Conservation (phyloP, 2,113 vertebrate species). For the Rattus norvegicus region GRCr8 NC_086027.1:90977501-90978000, state of each 20-base stretch:
- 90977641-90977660: neutral
- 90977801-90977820: neutral
- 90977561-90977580: neutral
- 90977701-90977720: neutral
- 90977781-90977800: too few relatives aligned
- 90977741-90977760: neutral
- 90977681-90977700: neutral
- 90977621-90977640: neutral
- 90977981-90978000: neutral
- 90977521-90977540: neutral
- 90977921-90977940: neutral
- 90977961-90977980: neutral
- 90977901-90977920: neutral
- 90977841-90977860: neutral
- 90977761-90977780: neutral
- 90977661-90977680: neutral
- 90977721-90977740: neutral
- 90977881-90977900: neutral
- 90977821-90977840: conserved; percentile 6
- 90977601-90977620: neutral
- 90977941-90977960: neutral
- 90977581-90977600: neutral
- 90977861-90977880: neutral
- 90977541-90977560: neutral
- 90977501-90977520: neutral